Evolutionary conservation across 2,888 invertebrate species (phyloP), one percentile per base, ranked within the genome.

Genomic region (Chydorus sphaericus): DNA sequence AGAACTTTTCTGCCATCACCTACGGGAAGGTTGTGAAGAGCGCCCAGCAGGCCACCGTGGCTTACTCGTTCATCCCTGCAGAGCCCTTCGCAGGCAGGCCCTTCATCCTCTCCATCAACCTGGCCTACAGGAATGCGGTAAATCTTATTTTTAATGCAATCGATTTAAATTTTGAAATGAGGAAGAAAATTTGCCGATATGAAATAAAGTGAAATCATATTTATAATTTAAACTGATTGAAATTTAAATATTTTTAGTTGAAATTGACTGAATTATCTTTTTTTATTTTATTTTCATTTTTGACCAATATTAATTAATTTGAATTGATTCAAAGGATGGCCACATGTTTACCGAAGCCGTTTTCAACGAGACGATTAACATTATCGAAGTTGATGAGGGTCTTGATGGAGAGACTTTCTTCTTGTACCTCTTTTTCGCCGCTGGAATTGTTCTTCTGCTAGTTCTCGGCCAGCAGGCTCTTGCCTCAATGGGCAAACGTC

Each of bases 401-500:
- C 76, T 98, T 58, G 97, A 97, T 69, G 93, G 94, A 23, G 98
- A 98, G 77, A 97, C 96, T 23, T 90, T 97, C 77, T 98, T 98
- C 82, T 75, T 99, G 63, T 97, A 97, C 68, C 78, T 98, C 58
- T 87, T 98, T 74, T 77, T 98, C 60, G 88, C 87, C 20, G 96
- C 92, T 3, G 83, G 90, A 57, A 83, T 82, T 53, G 85, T 96
- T 51, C 74, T 97, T 52, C 75, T 89, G 7, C 62, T 74, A 18
- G 69, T 77, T 57, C 71, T 68, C 56, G 69, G 67, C 33, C 70
- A 74, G 55, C 62, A 62, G 58, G 83, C 88, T 33, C 75, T 94
- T 16, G 78, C 87, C 30, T 84, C 88, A 1, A 82, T 91, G 52
- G 89, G 91, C 30, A 79, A 84, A 58, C 83, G 85, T 67, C 55